These are phyloP conservation scores for Eristalinus sepulchralis DNA, from an alignment of 2,888 invertebrate species.

Conservation along the genomic window DNA sequence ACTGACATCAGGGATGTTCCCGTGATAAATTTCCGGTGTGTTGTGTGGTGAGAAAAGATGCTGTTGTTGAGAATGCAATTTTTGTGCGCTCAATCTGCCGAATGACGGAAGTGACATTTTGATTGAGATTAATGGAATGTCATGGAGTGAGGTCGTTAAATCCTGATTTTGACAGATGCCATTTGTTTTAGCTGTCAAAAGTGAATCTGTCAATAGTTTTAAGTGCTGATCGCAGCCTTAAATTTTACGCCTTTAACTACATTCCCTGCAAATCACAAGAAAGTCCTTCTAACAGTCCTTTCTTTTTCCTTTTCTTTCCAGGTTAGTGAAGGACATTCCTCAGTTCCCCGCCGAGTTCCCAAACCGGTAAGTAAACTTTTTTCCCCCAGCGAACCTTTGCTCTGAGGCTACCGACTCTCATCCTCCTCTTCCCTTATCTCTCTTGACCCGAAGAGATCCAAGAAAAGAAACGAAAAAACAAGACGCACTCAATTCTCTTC, in stretches of 20 bases:
- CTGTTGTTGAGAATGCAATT: neutral
- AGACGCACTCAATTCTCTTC: slow-evolving; percentile 25
- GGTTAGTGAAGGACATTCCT: slow-evolving; percentile 66
- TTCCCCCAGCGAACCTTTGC: too few relatives aligned
- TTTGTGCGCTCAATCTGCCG: too few relatives aligned
- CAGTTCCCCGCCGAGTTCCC: slow-evolving; percentile 59
- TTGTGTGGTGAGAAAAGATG: neutral
- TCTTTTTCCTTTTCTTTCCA: slow-evolving; percentile 19
- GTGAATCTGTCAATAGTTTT: too few relatives aligned
- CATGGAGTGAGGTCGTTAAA: neutral
- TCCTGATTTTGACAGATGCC: neutral
- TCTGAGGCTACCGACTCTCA: neutral
- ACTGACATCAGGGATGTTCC: neutral
- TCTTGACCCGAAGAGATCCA: neutral
- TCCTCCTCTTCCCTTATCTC: neutral
- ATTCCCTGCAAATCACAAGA: too few relatives aligned
- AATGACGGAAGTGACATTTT: neutral
- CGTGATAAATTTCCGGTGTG: neutral
- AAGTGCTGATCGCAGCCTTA: too few relatives aligned
- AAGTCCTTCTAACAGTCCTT: neutral
- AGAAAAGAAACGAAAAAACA: neutral
- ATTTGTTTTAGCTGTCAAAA: neutral
- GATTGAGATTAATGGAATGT: neutral
- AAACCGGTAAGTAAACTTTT: slow-evolving; percentile 53
- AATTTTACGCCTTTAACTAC: too few relatives aligned